phyloP scores from a whole-genome alignment of 2,113 vertebrate genomes.

The Stigmatopora nigra region DNA sequence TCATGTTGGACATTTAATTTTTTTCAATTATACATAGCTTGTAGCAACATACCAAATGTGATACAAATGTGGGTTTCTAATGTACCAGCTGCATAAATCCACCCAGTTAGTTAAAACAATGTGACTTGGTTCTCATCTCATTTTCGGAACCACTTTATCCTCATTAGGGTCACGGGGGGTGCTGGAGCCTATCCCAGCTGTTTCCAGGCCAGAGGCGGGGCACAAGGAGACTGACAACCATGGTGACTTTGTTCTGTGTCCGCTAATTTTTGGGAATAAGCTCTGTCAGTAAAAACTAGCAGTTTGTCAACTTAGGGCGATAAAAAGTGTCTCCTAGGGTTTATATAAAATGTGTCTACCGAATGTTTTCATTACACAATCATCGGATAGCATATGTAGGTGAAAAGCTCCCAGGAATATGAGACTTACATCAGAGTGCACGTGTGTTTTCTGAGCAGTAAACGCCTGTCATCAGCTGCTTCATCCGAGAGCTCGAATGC shows the following conservation, averaged over 20 bases:
- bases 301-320: slow-evolving; percentile 8
- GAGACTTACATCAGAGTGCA: slow-evolving; percentile 23
- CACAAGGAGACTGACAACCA: too few relatives aligned
- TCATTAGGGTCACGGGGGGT: too few relatives aligned
- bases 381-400: slow-evolving; percentile 35
- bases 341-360: slow-evolving; percentile 46
- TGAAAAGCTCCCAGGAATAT: slow-evolving; percentile 25
- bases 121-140: too few relatives aligned
- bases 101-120: too few relatives aligned
- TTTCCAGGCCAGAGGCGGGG: too few relatives aligned
- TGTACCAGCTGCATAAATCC: neutral
- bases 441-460: slow-evolving; percentile 17
- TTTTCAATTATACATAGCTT: neutral
- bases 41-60: neutral
- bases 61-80: neutral
- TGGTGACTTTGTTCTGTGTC: neutral
- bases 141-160: too few relatives aligned
- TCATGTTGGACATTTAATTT: neutral
- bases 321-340: neutral
- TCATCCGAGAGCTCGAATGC: neutral
- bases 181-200: too few relatives aligned
- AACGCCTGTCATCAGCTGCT: slow-evolving; percentile 25
- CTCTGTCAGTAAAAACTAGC: neutral
- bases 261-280: neutral
- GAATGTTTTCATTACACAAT: slow-evolving; percentile 52